Base-by-base conservation (phyloP, 2,113 vertebrate genomes). In the Pomatostomus ruficeps region DNA sequence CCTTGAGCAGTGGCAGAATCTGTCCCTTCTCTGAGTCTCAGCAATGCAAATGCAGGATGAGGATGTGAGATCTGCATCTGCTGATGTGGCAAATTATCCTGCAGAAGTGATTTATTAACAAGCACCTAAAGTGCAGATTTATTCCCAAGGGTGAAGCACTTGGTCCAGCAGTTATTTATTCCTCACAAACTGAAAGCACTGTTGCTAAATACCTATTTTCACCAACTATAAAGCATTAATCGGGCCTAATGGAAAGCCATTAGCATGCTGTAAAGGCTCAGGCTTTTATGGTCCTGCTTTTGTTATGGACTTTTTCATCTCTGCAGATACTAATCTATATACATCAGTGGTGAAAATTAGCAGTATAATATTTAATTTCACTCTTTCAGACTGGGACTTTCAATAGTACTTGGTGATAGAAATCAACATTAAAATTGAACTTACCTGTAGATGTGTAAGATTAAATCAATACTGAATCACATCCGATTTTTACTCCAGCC, bases 201-300 rank as follows among this genome's bases (percentile, higher is more conserved):
- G 59, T 72, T 90, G 88, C 75, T 95, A 93, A 96, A 95, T 88
- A 94, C 48, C 72, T 91, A 67, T 93, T 93, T 88, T 82, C 78
- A 88, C 67, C 62, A 21, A 93, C 85, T 58, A 96, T 85, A 81
- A 93, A 72, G 72, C 82, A 91, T 93, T 88, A 88, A 94, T 93
- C 82, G 83, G 88, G 77, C 63, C 79, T 90, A 93, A 95, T 90
- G 68, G 75, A 92, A 96, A 93, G 45, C 68, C 82, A 94, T 96
- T 96, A 96, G 91, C 63, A 74, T 90, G 85, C 85, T 84, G 55
- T 42, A 94, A 85, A 88, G 65, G 59, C 59, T 93, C 70, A 52
- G 26, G 75, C 57, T 94, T 96, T 91, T 88, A 86, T n/a, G 89
- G 75, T 46, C 1, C 1, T 58, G 36, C 75, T 74, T 85, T 92